Evolutionary conservation across 2,113 vertebrate species (phyloP).

Genomic region (Etheostoma spectabile): DNA sequence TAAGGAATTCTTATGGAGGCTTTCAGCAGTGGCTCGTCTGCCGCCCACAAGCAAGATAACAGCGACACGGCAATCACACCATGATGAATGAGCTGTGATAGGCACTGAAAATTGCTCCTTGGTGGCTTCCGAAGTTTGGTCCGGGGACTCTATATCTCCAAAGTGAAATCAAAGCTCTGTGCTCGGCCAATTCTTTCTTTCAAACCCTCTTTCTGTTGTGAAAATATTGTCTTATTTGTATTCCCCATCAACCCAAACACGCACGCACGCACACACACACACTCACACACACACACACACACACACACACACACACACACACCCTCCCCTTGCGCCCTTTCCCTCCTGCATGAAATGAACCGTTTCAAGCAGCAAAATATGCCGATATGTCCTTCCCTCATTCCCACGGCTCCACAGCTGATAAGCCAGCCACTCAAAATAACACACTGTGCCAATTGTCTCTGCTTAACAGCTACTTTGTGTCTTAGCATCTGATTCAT

Average conservation of each 20-base stretch:
- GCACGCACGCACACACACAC: background rate
- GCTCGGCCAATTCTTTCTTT: constrained; percentile 66
- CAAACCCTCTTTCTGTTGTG: constrained; percentile 59
- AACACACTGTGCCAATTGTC: constrained; percentile 64
- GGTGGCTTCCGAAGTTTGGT: constrained; percentile 77
- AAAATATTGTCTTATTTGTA: constrained; percentile 72
- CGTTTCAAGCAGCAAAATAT: constrained; percentile 52
- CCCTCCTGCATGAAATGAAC: constrained; percentile 61
- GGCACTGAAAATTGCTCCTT: constrained; percentile 80
- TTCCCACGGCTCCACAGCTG: constrained; percentile 44
- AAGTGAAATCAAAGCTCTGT: constrained; percentile 75
- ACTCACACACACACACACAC: background rate
- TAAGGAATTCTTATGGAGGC: constrained; percentile 63
- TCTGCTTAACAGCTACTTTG: constrained; percentile 68
- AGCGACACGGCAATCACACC: constrained; percentile 74
- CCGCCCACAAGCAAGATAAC: constrained; percentile 73
- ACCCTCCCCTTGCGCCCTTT: background rate
- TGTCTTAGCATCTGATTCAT: constrained; percentile 63
- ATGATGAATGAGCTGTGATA: constrained; percentile 83
- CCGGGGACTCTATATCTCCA: constrained; percentile 75
- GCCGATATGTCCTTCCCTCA: constrained; percentile 49
- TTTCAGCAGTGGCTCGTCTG: constrained; percentile 54
- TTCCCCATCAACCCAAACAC: constrained; percentile 19
- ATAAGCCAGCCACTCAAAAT: constrained; percentile 59
- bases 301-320: constrained; percentile 1